A percentile compares a stretch with the other conserved stretches of the same genome.
Evolutionary conservation across 2,797 vertebrate species (phyloP).

Genomic region (Ceryle rudis): DNA sequence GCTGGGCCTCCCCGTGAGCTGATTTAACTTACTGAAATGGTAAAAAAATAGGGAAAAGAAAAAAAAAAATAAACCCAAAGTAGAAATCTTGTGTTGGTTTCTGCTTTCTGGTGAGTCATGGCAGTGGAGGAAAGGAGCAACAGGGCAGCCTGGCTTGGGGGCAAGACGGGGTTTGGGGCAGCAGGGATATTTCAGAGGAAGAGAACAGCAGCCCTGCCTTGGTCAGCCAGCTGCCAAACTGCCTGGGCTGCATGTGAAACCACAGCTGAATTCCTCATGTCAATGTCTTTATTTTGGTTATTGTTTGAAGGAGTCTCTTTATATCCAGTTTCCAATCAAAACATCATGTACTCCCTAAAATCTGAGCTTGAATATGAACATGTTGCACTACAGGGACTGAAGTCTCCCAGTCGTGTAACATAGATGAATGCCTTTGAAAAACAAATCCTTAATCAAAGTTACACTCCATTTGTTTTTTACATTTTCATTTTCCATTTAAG

Average conservation of each 20-base stretch:
- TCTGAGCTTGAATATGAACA: background rate
- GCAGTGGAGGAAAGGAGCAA: background rate
- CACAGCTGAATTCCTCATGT: constrained; percentile 25
- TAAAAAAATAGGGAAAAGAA: background rate
- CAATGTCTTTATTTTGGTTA: constrained; percentile 46
- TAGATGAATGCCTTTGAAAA: constrained; percentile 37
- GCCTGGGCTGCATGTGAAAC: constrained; percentile 14
- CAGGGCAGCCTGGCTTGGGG: background rate
- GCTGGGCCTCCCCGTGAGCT: background rate
- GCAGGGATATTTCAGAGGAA: background rate
- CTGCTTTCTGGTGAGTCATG: background rate
- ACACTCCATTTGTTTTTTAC: constrained; percentile 16
- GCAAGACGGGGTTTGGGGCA: background rate
- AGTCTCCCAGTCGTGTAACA: background rate
- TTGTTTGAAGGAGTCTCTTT: constrained; percentile 45
- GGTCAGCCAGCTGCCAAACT: background rate
- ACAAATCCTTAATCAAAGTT: constrained; percentile 41
- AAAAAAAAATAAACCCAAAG: accelerated
- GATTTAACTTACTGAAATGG: background rate
- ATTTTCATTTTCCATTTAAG: constrained; percentile 26
- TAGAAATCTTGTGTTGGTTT: background rate
- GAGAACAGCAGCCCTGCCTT: background rate
- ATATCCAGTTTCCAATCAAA: constrained; percentile 56
- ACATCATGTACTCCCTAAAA: constrained; percentile 33
- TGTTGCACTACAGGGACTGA: background rate